Evolutionary conservation across 2,888 invertebrate species (phyloP), one percentile per base, ranked within the genome.

Genomic region (Chrysolina americana): DNA sequence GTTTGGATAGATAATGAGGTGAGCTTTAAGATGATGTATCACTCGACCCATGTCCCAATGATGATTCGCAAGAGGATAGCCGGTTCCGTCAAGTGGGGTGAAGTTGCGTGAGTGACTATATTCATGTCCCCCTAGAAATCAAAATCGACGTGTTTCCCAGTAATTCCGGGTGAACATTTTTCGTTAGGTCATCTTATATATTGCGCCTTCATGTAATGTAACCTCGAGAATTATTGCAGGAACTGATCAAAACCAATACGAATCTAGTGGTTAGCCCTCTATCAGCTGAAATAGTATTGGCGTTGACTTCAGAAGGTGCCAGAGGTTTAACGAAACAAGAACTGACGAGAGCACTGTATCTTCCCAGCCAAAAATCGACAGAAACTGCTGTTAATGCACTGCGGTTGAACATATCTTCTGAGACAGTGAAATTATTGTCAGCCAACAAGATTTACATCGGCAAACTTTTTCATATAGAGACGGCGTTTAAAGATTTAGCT

Each of bases 381-480:
- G 68, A 80, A 74, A 8, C 76, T 86, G 6, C 78, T 74, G 0
- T 76, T 83, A 1, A 85, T 68, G 48, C 79, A 21, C 77, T 81
- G 41, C 28, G 70, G 15, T 73, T 84, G 0, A 79, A 82, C 47
- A 59, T 56, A 9, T 75, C 71, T n/a, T 71, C 76, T 11, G 77
- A 80, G 9, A 74, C 77, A 17, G 76, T 81, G 63, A 80, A 73
- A 9, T 77, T 87, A 5, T 79, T 75, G 0, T 77, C 84, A 1
- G 86, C 87, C 6, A 87, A 87, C 74, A 93, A 92, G 79, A 88
- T 96, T 6, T 96, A 92, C 83, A 87, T 93, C 0, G 90, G 91
- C 79, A 48, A 84, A 9, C 88, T 89, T 1, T 90, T 91, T 65
- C 83, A 88, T 9, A 81, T 95, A 1, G 88, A 90, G n/a, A 82